Evolutionary conservation across 2,797 vertebrate species (phyloP).

Genomic region (Lacerta agilis): DNA sequence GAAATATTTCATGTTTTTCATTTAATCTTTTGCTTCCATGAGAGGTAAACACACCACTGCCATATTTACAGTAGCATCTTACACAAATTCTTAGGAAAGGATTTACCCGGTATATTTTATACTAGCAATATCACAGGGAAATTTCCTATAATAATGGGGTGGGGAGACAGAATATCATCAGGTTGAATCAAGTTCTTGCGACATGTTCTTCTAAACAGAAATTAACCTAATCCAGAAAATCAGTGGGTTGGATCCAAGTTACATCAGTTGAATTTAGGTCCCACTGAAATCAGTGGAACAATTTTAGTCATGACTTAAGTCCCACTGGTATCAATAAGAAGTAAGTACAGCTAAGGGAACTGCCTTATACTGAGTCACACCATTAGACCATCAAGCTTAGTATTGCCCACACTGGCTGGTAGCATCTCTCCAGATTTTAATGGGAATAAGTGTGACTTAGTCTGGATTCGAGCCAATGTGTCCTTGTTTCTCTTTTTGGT

Average conservation of each 20-base stretch:
- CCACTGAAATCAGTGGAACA: too few species aligned
- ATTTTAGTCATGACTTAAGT: too few species aligned
- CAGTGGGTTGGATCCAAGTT: too few species aligned
- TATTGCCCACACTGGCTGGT: too few species aligned
- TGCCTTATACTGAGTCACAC: too few species aligned
- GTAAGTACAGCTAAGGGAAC: too few species aligned
- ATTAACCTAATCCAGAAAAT: background rate
- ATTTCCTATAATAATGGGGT: background rate
- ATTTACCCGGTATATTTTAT: background rate
- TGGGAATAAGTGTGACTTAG: too few species aligned
- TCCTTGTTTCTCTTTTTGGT: background rate
- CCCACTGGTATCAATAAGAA: too few species aligned
- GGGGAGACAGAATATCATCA: background rate
- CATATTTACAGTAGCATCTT: background rate
- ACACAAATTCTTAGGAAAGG: slow-evolving; percentile 22
- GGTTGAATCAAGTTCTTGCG: background rate
- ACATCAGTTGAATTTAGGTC: too few species aligned
- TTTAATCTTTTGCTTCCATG: slow-evolving; percentile 24
- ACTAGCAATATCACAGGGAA: background rate
- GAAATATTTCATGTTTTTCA: slow-evolving; percentile 30
- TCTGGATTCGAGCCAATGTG: background rate
- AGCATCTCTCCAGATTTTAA: too few species aligned
- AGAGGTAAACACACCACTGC: background rate
- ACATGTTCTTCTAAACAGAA: background rate
- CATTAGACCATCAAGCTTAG: too few species aligned